Base-by-base conservation (phyloP, 1,140 invertebrate genomes). In the Stegodyphus dumicola region DNA sequence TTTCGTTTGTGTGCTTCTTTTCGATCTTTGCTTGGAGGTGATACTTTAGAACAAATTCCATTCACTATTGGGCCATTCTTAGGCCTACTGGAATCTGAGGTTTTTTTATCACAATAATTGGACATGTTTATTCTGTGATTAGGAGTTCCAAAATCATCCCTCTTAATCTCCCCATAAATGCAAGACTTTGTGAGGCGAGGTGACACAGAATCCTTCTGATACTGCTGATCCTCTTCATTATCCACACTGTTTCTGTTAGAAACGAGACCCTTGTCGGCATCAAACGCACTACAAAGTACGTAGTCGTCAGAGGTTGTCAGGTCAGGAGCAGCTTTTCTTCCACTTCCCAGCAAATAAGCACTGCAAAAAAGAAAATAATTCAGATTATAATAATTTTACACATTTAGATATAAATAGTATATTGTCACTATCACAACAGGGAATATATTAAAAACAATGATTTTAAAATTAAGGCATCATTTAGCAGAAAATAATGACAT, bases 341-440 rank as follows among this genome's bases (percentile, higher is more conserved):
- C 89, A 88, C 92, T 88, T 87, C 91, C 88, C 87, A 92, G 91
- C 71, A 93, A 89, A 87, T 94, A 94, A 66, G 94, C 93, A 87
- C 94, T 95, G 52, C 18, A 77, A 60, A 60, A 5, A 60, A 60
- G 15, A 60, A 10, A 60, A 60, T 60, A 60, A 60, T 60, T 60
- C 9, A 60, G 56, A 10, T 33, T 33, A 33, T 33, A 33, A 33
- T 33, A 3, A 33, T 33, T 33, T 33, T 33, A 33, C 33, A 33
- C 33, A 33, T 33, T 33, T 33, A 33, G 33, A 33, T 33, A 33
- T 33, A 33, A 33, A 33, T 33, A 33, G 33, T 33, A 1, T 33
- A 33, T 33, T 1, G 33, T 33, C 33, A 33, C 33, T 33, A 33
- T 33, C 3, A 3, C 33, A 33, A 33, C 33, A 33, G 1, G 33